A percentile compares a stretch with the other conserved stretches of the same genome.
Evolutionary conservation across 2,113 vertebrate genomes (phyloP).

Genomic region (Rhinopithecus roxellana): DNA sequence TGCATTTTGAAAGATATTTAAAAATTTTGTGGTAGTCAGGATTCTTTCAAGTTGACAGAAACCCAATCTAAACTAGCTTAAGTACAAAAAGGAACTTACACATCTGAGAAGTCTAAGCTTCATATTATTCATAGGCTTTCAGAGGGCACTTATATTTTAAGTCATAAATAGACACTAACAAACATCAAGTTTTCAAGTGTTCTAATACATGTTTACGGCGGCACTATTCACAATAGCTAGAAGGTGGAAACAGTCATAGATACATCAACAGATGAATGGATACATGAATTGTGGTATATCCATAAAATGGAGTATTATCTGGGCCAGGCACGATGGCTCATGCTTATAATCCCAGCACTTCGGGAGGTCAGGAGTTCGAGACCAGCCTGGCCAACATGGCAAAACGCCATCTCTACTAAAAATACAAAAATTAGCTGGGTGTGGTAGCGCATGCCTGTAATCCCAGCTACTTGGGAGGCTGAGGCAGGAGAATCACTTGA

Average conservation of each 20-base stretch:
- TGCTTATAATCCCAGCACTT: neutral
- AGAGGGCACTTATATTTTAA: slow-evolving; percentile 13
- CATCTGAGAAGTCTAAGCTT: slow-evolving; percentile 2
- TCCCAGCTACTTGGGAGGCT: no score
- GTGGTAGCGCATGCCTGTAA: no score
- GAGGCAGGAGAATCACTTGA: no score
- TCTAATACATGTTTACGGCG: neutral
- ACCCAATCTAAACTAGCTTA: neutral
- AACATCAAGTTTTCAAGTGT: neutral
- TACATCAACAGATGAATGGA: neutral
- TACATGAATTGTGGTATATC: neutral
- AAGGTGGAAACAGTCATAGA: neutral
- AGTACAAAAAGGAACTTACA: neutral
- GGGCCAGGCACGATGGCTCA: neutral
- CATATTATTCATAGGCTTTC: neutral
- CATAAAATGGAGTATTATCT: neutral
- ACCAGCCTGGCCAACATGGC: no score
- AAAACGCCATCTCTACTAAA: no score
- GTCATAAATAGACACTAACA: neutral
- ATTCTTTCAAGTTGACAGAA: slow-evolving; percentile 50
- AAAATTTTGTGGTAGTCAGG: slow-evolving; percentile 5
- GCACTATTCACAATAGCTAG: neutral
- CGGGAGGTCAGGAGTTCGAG: no score
- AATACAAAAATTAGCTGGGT: no score
- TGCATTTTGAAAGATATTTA: slow-evolving; percentile 39